Percentiles rank a stretch among this genome's conserved stretches.
phyloP scores from a whole-genome alignment of 2,113 vertebrate genomes.

The Equus przewalskii region DNA sequence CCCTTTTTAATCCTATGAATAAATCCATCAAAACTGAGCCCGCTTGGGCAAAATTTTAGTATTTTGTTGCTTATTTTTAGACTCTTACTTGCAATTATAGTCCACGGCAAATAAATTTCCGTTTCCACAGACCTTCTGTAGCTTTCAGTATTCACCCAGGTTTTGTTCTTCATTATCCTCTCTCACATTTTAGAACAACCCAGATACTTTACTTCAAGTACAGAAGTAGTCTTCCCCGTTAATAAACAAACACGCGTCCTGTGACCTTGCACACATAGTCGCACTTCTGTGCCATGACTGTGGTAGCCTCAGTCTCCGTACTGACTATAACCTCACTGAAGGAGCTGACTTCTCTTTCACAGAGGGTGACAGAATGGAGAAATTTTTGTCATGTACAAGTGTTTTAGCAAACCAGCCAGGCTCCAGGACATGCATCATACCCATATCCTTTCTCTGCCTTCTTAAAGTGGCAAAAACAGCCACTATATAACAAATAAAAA shows the following conservation, averaged over 20 bases:
- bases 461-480: background rate
- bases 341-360: background rate
- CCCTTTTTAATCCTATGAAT: background rate
- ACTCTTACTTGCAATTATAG: background rate
- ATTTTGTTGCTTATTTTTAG: conserved; percentile 16
- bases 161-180: background rate
- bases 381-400: background rate
- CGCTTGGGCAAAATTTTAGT: conserved; percentile 16
- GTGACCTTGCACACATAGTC: background rate
- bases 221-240: background rate
- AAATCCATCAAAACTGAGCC: conserved; percentile 20
- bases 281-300: background rate
- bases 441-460: background rate
- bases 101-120: conserved; percentile 20
- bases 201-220: background rate
- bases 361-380: background rate
- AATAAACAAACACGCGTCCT: background rate
- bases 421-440: background rate
- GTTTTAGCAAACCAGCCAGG: background rate
- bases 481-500: background rate
- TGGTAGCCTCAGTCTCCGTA: background rate
- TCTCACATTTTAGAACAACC: background rate
- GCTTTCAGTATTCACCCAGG: background rate
- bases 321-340: background rate
- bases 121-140: background rate